Evolutionary conservation across 2,113 vertebrate species (phyloP).

Genomic region (Leptobrachium leishanense): DNA sequence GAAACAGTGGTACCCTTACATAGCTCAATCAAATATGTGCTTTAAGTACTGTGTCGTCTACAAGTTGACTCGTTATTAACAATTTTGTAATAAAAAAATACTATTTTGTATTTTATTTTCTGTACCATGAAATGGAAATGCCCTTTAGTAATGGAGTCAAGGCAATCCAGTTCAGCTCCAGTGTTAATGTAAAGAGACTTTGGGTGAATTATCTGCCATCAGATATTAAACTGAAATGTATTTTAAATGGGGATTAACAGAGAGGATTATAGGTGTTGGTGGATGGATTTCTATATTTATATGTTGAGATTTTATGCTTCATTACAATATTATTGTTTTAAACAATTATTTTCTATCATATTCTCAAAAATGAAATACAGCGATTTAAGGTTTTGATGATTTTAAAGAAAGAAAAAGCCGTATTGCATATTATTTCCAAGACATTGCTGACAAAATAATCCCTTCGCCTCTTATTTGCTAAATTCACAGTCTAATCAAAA

Average conservation of each 20-base stretch:
- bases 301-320: neutral
- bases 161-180: neutral
- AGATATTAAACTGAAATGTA: neutral
- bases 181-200: no score
- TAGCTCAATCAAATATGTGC: constrained; percentile 27
- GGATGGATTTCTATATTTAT: neutral
- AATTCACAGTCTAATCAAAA: constrained; percentile 63
- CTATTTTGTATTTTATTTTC: neutral
- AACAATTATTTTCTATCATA: constrained; percentile 3
- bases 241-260: neutral
- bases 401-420: constrained; percentile 23
- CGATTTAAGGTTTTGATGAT: constrained; percentile 10
- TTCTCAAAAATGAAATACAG: constrained; percentile 20
- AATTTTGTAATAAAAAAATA: neutral
- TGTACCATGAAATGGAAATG: neutral
- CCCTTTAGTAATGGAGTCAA: neutral
- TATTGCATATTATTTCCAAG: constrained; percentile 63
- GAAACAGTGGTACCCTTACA: neutral
- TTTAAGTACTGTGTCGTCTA: constrained; percentile 7
- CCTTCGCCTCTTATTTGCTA: constrained; percentile 60
- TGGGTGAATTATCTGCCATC: no score
- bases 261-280: neutral
- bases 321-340: neutral
- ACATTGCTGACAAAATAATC: constrained; percentile 62
- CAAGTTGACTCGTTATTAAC: neutral